Evolutionary conservation across 2,113 vertebrate species (phyloP), one percentile per base, ranked within the genome.

Genomic region (Morphnarchus princeps): DNA sequence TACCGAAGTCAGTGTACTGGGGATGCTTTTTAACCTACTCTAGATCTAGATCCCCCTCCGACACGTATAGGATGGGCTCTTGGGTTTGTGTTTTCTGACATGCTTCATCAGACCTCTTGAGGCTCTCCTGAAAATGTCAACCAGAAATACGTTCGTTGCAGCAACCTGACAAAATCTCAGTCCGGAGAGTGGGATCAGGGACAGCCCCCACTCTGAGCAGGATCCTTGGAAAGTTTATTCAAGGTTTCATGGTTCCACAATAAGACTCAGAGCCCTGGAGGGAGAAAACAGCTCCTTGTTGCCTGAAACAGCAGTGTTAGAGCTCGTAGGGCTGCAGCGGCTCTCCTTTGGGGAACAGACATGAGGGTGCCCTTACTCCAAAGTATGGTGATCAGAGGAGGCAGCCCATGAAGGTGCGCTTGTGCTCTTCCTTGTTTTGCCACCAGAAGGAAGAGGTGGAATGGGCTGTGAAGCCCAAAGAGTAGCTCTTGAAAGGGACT

Each of bases 71-170:
- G 45, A 71, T 28, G 10, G 61, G 42, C 24, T 93, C 24, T 67
- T 61, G 31, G 61, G 40, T 80, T 91, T 77, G 18, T 82, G 11
- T 59, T 93, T 85, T 94, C 66, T 90, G 71, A 83, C 55, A 83
- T 58, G 45, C 66, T 91, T 89, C 63, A 58, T 87, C 57, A 92
- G 28, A 74, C 40, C 31, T 93, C 83, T 63, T 34, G 73, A 72
- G 34, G 16, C 2, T 93, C 12, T 90, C 43, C 58, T 78, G 71
- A 83, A 92, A 95, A 74, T 22, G 18, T 47, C 90, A 92, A 66
- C 20, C 34, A 82, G 74, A 94, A 87, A 72, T 26, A 77, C 1
- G 6, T 29, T 82, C 4, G 0, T 21, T 73, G 57, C 81, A 91
- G 40, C 29, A 58, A 19, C 5, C 18, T 58, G 40, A 57, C 69